Evolutionary conservation across 1,140 invertebrate species (phyloP).

Genomic region (Drosophila athabasca): DNA sequence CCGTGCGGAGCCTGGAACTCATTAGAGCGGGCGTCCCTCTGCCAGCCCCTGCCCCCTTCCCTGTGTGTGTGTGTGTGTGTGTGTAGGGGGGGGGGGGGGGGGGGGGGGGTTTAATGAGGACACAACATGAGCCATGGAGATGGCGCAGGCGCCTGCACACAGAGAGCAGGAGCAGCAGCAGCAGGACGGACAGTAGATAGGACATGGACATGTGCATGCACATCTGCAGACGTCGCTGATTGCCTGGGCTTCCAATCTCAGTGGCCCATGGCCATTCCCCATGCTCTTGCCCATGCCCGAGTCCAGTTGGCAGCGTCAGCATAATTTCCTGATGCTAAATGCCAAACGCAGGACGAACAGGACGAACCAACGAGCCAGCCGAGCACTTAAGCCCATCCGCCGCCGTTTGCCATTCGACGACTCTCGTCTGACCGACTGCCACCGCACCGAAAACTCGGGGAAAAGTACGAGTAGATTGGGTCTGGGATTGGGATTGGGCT

Average conservation of each 20-base stretch:
- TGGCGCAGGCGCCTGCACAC: conserved; percentile 55
- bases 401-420: conserved; percentile 35
- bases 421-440: conserved; percentile 71
- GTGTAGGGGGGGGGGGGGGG: too few relatives aligned
- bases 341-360: conserved; percentile 70
- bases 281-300: conserved; percentile 21
- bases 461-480: not conserved
- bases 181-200: conserved; percentile 32
- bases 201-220: conserved; percentile 63
- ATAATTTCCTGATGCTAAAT: conserved; percentile 83
- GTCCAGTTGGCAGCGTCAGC: conserved; percentile 81
- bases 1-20: conserved; percentile 58
- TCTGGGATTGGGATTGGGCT: not conserved
- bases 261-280: conserved; percentile 34
- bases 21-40: conserved; percentile 64
- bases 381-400: conserved; percentile 77
- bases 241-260: conserved; percentile 54
- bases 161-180: conserved; percentile 11
- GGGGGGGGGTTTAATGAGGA: conserved; percentile 70
- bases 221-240: conserved; percentile 78
- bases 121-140: conserved; percentile 36
- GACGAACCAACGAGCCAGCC: conserved; percentile 44
- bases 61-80: conserved; percentile 28
- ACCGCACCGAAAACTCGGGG: conserved; percentile 23
- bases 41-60: not conserved